These are phyloP conservation scores for Oeneis ivallda DNA, from an alignment of 2,888 invertebrate genomes.

Conservation along the genomic window DNA sequence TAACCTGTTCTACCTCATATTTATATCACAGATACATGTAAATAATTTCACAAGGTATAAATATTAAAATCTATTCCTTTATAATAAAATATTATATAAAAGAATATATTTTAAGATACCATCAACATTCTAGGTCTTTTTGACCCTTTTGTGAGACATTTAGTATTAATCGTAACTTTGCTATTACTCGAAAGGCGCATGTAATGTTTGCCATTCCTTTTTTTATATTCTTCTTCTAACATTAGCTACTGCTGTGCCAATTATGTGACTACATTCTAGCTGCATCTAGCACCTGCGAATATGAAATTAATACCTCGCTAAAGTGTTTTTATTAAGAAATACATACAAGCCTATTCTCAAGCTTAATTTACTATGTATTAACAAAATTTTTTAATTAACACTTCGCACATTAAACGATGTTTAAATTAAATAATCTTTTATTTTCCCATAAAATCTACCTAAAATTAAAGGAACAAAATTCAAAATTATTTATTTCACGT, in stretches of 20 bases:
- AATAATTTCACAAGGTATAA: too few relatives aligned
- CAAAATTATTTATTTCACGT: too few relatives aligned
- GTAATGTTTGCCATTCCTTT: slow-evolving; percentile 1
- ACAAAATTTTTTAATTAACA: not conserved
- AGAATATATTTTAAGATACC: not conserved
- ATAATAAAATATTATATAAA: too few relatives aligned
- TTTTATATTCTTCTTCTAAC: slow-evolving; percentile 21
- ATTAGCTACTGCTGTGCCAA: slow-evolving; percentile 17
- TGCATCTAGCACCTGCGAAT: slow-evolving; percentile 23
- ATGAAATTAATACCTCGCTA: slow-evolving; percentile 1
- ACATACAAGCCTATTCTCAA: not conserved
- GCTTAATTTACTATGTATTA: not conserved
- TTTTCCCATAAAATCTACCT: too few relatives aligned
- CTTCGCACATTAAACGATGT: too few relatives aligned
- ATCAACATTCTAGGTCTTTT: not conserved
- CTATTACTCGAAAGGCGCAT: not conserved
- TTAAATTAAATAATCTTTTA: too few relatives aligned
- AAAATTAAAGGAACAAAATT: too few relatives aligned
- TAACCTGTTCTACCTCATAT: too few relatives aligned
- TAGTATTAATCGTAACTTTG: slow-evolving; percentile 2
- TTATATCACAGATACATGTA: too few relatives aligned
- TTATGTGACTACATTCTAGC: slow-evolving; percentile 10
- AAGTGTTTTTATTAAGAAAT: slow-evolving; percentile 7
- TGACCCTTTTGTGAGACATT: not conserved
- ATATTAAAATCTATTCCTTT: too few relatives aligned